Base-by-base conservation (phyloP, 2,797 vertebrate species). In the Poecilia gillii region DNA sequence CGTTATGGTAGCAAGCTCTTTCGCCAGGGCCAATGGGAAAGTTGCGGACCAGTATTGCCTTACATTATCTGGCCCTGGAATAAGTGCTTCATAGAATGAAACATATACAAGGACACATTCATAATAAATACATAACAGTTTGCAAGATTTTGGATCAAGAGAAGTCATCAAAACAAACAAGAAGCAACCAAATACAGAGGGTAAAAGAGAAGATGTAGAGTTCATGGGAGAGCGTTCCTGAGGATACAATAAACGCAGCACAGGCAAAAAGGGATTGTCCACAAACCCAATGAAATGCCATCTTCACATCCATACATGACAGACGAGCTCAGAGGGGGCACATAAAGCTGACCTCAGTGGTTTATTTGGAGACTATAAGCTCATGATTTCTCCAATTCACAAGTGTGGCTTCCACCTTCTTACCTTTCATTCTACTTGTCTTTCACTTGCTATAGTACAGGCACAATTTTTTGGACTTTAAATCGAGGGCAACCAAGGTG, bases 351-450 rank as follows among this genome's bases (percentile, higher is more conserved):
- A 92, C 91, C 87, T 94, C 91, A 91, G 87, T 93, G 93, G 88
- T 87, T 76, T 87, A 91, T 94, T 92, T 94, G 85, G 82, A 90
- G 81, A 81, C 78, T 68, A 66, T 95, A 94, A 96, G 92, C 93
- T 87, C 72, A 92, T 95, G 95, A 95, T 95, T 90, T 93, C 88
- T 76, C 82, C 89, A 90, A 91, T 91, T 92, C 90, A 92, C 92
- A 92, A 81, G 82, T 84, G 83, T 81, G 66, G 85, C 86, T 94
- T 93, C 89, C 87, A 83, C 89, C 84, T 85, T 85, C 84, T 85
- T 85, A 79, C 78, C 66, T 79, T 82, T 87, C 84, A 78, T 82
- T 87, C 84, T 87, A 66, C 76, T 41, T 83, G 85, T 92, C 91
- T 93, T 86, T 93, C 91, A 91, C 71, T 86, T 49, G 77, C 80